Conservation (phyloP, 1,140 invertebrate species). For the Cylas formicarius region DNA sequence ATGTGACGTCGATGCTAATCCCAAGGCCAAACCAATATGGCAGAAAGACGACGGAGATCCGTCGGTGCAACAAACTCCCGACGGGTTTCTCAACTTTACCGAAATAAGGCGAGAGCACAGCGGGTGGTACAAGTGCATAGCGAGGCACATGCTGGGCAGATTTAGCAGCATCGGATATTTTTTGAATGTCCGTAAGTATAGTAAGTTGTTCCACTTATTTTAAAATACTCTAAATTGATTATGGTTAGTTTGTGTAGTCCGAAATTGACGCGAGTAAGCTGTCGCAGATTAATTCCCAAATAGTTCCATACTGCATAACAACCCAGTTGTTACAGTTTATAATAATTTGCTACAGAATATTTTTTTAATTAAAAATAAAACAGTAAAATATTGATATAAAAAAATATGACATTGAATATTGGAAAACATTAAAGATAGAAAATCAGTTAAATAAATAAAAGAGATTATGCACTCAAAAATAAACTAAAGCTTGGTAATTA, state of each 20-base stretch:
- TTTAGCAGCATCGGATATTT: conserved; percentile 86
- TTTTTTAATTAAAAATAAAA: too few relatives aligned
- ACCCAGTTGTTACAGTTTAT: too few relatives aligned
- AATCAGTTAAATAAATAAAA: too few relatives aligned
- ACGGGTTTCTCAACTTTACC: conserved; percentile 76
- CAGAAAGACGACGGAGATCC: conserved; percentile 57
- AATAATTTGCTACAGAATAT: too few relatives aligned
- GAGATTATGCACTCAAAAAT: too few relatives aligned
- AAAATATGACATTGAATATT: too few relatives aligned
- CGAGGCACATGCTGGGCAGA: conserved; percentile 69
- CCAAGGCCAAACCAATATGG: conserved; percentile 78
- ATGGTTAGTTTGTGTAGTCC: neutral
- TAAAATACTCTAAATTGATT: neutral
- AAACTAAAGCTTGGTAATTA: too few relatives aligned
- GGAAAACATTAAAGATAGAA: too few relatives aligned
- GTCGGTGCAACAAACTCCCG: conserved; percentile 60
- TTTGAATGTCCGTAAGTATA: conserved; percentile 58
- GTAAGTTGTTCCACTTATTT: too few relatives aligned
- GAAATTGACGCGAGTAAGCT: too few relatives aligned
- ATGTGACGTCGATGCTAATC: conserved; percentile 87
- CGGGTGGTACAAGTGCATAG: conserved; percentile 85
- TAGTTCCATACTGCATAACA: neutral
- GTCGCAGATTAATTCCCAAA: too few relatives aligned
- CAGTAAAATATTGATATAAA: too few relatives aligned
- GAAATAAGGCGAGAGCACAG: conserved; percentile 67